Evolutionary conservation across 2,888 invertebrate genomes (phyloP), one percentile per base, ranked within the genome.

Genomic region (Dascillus cervinus): DNA sequence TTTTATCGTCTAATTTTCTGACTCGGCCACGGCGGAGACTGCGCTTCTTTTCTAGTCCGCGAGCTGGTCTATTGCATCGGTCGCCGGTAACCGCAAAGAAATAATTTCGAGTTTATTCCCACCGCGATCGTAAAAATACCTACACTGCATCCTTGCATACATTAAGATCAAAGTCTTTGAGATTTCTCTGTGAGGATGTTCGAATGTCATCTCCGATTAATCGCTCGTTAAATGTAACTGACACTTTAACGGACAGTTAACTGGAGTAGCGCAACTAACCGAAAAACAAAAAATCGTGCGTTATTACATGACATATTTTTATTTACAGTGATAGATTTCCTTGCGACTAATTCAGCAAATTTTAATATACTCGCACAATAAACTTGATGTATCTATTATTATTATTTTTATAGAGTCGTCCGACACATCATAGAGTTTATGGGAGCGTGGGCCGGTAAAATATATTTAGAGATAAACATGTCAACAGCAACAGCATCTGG

Each of bases 141-240:
- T 12, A 21, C 13, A 14, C 28, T 25, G 32, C 32, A 28, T 27
- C 32, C 27, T 29, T 36, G 36, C 36, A 36, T 36, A 32, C 22
- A 36, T 36, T 36, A 36, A 32, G 22, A 32, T 36, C 32, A 36
- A 32, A 36, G 27, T 36, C 32, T 12, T 20, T 19, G 34, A 23
- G 28, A 22, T 33, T 32, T 35, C 35, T 29, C 32, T n/a, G n/a
- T n/a, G n/a, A 29, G 29, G 29, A 32, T 33, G 25, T 22, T n/a
- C n/a, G n/a, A 32, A 29, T 29, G 37, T 26, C 32, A 33, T 32
- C 32, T 23, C 19, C 37, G 32, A 37, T 37, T 37, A 37, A 33
- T 23, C 37, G 37, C 37, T 19, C 26, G 32, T 26, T 36, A 28
- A 26, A 29, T 22, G 22, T 32, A 26, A 32, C 37, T 37, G 32